A percentile compares a stretch with the other conserved stretches of the same genome.
Evolutionary conservation across 2,888 invertebrate species (phyloP).

Genomic region (Imbricaverruca yamaguchii): DNA sequence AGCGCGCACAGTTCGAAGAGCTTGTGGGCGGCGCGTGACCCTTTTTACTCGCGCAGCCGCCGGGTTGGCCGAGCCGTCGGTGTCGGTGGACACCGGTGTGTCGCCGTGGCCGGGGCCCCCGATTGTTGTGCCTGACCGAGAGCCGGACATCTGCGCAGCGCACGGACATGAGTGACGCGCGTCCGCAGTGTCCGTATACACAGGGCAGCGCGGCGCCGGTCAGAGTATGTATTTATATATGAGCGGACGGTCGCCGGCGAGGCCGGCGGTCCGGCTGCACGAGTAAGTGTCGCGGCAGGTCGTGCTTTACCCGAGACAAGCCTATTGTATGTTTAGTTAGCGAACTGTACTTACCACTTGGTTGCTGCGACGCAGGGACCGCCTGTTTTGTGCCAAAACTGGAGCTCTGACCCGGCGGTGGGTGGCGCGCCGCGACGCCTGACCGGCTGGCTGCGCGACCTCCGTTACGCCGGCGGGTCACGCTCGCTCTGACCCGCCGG

Average conservation of each 20-base stretch:
- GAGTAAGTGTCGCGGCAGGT: neutral
- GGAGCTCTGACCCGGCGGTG: neutral
- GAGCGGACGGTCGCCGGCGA: neutral
- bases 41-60: neutral
- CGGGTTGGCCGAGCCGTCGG: no score
- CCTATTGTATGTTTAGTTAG: neutral
- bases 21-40: neutral
- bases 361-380: neutral
- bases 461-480: no score
- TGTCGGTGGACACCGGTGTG: no score
- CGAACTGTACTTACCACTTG: neutral
- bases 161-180: neutral
- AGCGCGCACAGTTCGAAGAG: neutral
- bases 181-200: neutral
- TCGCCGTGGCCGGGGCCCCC: no score
- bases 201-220: neutral
- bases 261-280: no score
- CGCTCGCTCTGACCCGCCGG: no score
- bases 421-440: neutral
- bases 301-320: neutral
- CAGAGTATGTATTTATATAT: constrained; percentile 11
- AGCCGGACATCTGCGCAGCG: neutral
- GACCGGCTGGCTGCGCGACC: no score
- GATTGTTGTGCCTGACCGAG: neutral
- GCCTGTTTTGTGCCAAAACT: neutral